Percentiles rank a stretch among this genome's conserved stretches.
Evolutionary conservation across 2,113 vertebrate genomes (phyloP).

Genomic region (Psophia crepitans): DNA sequence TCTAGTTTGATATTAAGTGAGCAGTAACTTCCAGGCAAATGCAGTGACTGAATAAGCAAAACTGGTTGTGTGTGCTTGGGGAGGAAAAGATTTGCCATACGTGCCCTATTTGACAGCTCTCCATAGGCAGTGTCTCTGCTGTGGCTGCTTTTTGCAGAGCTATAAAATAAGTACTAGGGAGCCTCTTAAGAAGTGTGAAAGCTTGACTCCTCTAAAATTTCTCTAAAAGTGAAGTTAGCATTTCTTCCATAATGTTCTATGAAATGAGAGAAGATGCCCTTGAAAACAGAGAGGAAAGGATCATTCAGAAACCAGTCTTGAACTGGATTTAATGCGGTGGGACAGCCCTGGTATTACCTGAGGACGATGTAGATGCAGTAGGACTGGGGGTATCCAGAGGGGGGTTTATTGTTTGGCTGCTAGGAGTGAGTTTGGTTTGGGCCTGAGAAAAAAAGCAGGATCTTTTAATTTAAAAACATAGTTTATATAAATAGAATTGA

Average conservation of each 20-base stretch:
- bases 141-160: neutral
- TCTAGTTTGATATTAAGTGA: neutral
- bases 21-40: neutral
- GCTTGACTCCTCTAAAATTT: neutral
- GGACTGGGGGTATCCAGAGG: neutral
- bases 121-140: neutral
- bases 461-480: neutral
- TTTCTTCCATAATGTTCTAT: neutral
- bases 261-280: neutral
- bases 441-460: neutral
- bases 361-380: neutral
- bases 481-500: too few species aligned
- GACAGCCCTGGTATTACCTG: neutral
- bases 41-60: neutral
- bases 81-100: neutral
- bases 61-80: neutral
- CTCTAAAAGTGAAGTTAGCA: neutral
- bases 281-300: neutral
- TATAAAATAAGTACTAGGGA: neutral
- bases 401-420: neutral
- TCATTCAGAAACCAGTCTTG: neutral
- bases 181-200: neutral
- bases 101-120: neutral
- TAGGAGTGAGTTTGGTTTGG: neutral
- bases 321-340: rapidly evolving